Base-by-base conservation (phyloP, 2,797 vertebrate species). In the Pseudotriccus pelzelni region DNA sequence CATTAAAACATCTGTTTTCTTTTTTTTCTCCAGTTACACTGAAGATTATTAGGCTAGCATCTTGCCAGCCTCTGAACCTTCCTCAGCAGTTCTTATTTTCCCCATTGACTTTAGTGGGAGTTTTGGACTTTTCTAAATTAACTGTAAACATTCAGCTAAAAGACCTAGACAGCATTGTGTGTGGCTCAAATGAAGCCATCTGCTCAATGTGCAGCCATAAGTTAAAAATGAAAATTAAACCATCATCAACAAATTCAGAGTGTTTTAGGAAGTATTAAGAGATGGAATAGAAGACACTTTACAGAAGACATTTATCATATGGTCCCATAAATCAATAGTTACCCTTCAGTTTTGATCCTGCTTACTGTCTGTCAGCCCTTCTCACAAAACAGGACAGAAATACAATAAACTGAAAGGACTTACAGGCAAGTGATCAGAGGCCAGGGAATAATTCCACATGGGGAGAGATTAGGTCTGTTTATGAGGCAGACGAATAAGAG, bases 51-150 rank as follows among this genome's bases (percentile, higher is more conserved):
- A 44, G 21, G 58, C 25, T 43, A 72, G 39, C 34, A 86, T 55
- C 74, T 59, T 79, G 70, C 32, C 59, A 87, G 52, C 17, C 88
- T 82, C 70, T 73, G 32, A 60, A 52, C 32, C 63, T 76, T 95
- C 70, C 74, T 89, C 78, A 67, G 84, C 70, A 89, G 39, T 84
- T 94, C 83, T 88, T 93, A 77, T 94, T 94, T 82, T 81, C 27
- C 19, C 47, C 41, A 43, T 32, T 87, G 81, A 87, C 78, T 87
- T 87, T 60, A 89, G 59, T 82, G 49, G 55, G 77, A 77, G 49
- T 83, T 90, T 89, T 56, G 59, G 74, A 18, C 59, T 96, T 85
- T 79, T 94, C 55, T 70, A 89, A 94, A 87, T 94, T 86, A 84
- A 79, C 43, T 76, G 63, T 67, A 89, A 90, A 56, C 41, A 59